Percentiles rank a stretch among this genome's conserved stretches.
Evolutionary conservation across 1,140 invertebrate species (phyloP).

Genomic region (Marisa cornuarietis): DNA sequence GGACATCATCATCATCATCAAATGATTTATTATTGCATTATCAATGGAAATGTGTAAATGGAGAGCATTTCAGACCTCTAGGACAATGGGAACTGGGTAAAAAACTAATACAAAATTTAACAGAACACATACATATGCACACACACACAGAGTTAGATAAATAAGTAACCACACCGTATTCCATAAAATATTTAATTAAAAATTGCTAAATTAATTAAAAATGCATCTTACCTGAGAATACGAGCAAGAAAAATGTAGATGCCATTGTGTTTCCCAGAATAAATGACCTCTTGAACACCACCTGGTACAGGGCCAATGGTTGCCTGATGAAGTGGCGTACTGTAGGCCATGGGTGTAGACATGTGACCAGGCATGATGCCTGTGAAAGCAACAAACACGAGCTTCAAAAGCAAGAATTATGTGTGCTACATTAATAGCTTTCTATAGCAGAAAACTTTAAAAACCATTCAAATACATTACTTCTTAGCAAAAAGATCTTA

Average conservation of each 20-base stretch:
- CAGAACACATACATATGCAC: background rate
- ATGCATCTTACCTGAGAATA: constrained; percentile 73
- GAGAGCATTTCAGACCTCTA: no score
- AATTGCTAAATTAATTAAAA: background rate
- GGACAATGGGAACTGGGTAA: no score
- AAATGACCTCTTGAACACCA: constrained; percentile 70
- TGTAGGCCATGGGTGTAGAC: constrained; percentile 47
- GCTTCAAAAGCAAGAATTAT: no score
- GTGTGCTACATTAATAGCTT: no score
- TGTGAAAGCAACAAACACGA: constrained; percentile 7
- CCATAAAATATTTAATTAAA: background rate
- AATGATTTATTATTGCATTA: no score
- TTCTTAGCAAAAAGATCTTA: no score
- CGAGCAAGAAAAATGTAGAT: constrained; percentile 90
- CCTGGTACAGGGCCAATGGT: constrained; percentile 42
- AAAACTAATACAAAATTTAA: no score
- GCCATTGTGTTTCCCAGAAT: constrained; percentile 90
- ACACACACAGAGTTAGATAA: background rate
- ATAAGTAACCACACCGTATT: background rate
- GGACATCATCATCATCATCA: no score
- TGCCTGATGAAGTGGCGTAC: constrained; percentile 28
- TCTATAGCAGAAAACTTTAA: no score
- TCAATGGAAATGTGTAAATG: no score
- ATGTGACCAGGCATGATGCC: constrained; percentile 53
- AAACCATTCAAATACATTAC: no score